These are phyloP conservation scores for Penaeus japonicus DNA, from an alignment of 1,140 invertebrate genomes.

Conservation along the genomic window DNA sequence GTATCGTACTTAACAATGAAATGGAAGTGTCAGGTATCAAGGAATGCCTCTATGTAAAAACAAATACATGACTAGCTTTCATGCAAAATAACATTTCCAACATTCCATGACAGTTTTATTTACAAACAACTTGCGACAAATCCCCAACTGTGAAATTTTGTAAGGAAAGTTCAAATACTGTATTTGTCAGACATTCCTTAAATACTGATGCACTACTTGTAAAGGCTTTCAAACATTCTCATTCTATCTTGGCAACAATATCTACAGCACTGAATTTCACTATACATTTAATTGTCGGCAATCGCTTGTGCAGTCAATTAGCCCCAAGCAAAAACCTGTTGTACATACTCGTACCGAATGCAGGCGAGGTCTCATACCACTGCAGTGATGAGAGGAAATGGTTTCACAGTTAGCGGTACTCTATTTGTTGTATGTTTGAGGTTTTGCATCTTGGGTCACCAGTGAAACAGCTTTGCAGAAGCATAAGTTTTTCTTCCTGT, in stretches of 20 bases:
- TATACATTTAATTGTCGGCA: constrained; percentile 48
- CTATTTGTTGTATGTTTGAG: no score
- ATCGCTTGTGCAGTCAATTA: constrained; percentile 35
- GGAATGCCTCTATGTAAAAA: constrained; percentile 46
- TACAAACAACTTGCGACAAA: neutral
- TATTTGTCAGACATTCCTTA: constrained; percentile 40
- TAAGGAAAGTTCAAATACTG: neutral
- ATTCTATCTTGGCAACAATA: constrained; percentile 49
- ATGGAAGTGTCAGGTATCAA: constrained; percentile 48
- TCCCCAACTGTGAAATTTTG: constrained; percentile 27
- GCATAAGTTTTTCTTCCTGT: no score
- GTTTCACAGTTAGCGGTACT: no score
- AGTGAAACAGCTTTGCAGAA: no score
- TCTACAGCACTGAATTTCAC: constrained; percentile 52
- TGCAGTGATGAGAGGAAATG: neutral
- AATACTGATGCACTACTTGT: constrained; percentile 17
- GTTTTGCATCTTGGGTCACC: no score
- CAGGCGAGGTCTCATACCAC: neutral
- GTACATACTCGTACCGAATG: neutral
- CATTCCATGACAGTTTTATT: neutral
- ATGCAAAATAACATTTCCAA: neutral
- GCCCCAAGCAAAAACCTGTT: neutral
- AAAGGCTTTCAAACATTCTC: constrained; percentile 31
- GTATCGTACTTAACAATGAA: constrained; percentile 51
- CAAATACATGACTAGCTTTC: constrained; percentile 25